Evolutionary conservation across 2,797 vertebrate species (phyloP).

Genomic region (Sciaenops ocellatus): DNA sequence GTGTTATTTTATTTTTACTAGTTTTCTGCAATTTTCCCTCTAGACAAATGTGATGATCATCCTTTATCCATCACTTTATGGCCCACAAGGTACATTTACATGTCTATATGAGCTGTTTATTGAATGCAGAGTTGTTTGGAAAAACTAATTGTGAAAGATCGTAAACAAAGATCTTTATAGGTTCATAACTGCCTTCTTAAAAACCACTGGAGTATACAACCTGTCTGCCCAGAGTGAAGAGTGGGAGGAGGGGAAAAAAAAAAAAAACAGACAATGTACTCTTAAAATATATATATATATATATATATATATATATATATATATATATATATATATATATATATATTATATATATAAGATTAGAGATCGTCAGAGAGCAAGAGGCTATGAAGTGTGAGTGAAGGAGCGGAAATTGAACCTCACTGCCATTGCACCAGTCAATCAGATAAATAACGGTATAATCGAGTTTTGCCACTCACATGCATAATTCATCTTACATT

Average conservation of each 20-base stretch:
- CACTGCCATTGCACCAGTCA: constrained; percentile 83
- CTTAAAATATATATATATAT: constrained; percentile 64
- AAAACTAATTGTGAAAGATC: constrained; percentile 26
- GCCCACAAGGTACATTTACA: background rate
- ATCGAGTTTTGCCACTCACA: constrained; percentile 83
- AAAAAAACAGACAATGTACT: constrained; percentile 53
- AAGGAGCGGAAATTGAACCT: constrained; percentile 90
- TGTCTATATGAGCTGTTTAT: constrained; percentile 11
- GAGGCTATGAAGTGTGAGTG: constrained; percentile 86
- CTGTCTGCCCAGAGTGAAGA: constrained; percentile 35
- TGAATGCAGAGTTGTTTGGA: constrained; percentile 16
- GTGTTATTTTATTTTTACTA: background rate
- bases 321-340: too few relatives aligned
- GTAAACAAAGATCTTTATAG: constrained; percentile 32
- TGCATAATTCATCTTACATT: constrained; percentile 85
- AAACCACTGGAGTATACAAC: constrained; percentile 53
- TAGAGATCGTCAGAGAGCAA: constrained; percentile 78
- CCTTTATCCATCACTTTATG: constrained; percentile 13
- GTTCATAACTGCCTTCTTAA: constrained; percentile 48
- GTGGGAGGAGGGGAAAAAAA: background rate
- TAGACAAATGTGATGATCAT: background rate
- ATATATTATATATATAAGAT: constrained; percentile 80
- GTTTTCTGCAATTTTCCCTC: background rate
- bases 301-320: constrained; percentile 32
- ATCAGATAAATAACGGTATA: constrained; percentile 91